A percentile compares a stretch with the other conserved stretches of the same genome.
phyloP scores from a whole-genome alignment of 2,888 invertebrate genomes.

The Heliconius hortense region DNA sequence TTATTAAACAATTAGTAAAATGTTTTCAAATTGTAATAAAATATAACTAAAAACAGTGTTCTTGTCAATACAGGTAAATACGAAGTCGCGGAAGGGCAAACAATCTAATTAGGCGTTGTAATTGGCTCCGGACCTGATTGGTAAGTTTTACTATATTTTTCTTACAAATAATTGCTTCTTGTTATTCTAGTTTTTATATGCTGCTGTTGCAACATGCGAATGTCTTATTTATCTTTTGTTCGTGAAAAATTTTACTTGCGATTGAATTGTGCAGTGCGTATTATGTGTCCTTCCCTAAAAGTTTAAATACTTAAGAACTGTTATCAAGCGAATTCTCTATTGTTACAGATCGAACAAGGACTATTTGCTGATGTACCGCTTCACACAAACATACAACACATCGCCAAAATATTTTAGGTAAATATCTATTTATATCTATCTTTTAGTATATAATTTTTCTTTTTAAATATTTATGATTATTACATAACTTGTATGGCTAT shows the following conservation, averaged over 20 bases:
- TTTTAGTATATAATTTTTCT: background rate
- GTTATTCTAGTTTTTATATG: conserved; percentile 39
- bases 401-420: background rate
- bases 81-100: conserved; percentile 24
- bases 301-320: conserved; percentile 17
- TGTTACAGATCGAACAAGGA: conserved; percentile 46
- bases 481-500: background rate
- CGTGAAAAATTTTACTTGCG: conserved; percentile 34
- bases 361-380: too few relatives aligned
- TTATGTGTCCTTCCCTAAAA: background rate
- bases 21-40: background rate
- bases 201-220: conserved; percentile 51
- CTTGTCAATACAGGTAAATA: conserved; percentile 41
- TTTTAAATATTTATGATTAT: background rate
- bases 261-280: conserved; percentile 48
- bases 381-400: background rate
- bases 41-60: conserved; percentile 3
- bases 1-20: background rate
- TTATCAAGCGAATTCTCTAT: conserved; percentile 52
- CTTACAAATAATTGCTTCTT: conserved; percentile 38
- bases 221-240: conserved; percentile 33
- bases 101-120: conserved; percentile 25
- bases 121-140: conserved; percentile 38
- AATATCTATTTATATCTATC: conserved; percentile 1
- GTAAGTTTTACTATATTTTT: conserved; percentile 44